Percentiles rank a stretch among this genome's conserved stretches.
Evolutionary conservation across 2,888 invertebrate genomes (phyloP).

Genomic region (Merodon equestris): DNA sequence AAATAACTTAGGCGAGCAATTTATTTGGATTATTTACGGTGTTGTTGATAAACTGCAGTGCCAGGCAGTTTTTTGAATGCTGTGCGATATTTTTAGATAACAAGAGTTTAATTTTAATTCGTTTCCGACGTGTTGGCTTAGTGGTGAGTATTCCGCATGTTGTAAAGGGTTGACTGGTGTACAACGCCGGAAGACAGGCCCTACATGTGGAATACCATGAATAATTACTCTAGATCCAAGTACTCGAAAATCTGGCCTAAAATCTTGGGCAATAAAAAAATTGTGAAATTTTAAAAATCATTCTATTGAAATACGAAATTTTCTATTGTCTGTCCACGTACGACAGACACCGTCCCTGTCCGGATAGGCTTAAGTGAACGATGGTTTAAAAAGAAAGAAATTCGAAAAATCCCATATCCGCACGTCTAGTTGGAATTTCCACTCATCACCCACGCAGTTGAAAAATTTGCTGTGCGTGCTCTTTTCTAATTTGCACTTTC

Average conservation of each 20-base stretch:
- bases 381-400: slow-evolving; percentile 5
- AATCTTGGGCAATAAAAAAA: no score
- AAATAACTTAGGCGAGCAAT: slow-evolving; percentile 28
- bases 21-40: slow-evolving; percentile 42
- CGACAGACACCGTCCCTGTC: no score
- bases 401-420: slow-evolving; percentile 2
- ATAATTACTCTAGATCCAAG: no score
- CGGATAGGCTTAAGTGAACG: no score
- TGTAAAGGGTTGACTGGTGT: no score
- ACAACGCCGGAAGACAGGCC: no score
- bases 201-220: no score
- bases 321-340: no score
- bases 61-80: slow-evolving; percentile 8
- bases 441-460: slow-evolving; percentile 28
- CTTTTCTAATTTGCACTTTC: slow-evolving; percentile 49
- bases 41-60: slow-evolving; percentile 26
- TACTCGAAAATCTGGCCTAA: no score
- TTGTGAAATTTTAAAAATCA: no score
- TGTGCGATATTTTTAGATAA: slow-evolving; percentile 11
- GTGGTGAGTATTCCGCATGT: neutral
- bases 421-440: slow-evolving; percentile 36
- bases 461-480: slow-evolving; percentile 46
- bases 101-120: slow-evolving; percentile 10
- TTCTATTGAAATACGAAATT: no score
- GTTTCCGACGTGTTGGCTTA: slow-evolving; percentile 10